Base-by-base conservation (phyloP, 2,888 invertebrate species). In the Synanthedon tipuliformis region DNA sequence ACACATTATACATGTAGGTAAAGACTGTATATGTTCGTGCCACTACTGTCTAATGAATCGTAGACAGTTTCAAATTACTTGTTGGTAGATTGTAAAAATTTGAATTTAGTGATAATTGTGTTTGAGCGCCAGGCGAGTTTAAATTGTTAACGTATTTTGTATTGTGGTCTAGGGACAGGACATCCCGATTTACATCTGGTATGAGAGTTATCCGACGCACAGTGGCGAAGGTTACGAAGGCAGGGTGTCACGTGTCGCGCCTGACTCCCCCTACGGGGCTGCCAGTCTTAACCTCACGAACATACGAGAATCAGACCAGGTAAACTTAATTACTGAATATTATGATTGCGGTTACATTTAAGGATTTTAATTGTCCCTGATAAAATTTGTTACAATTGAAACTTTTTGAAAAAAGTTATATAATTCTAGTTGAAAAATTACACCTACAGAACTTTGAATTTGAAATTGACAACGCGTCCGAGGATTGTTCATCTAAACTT, bases 121-220 rank as follows among this genome's bases (percentile, higher is more conserved):
- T 15, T 10, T 8, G 10, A 34, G 45, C 80, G 59, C 77, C 81
- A 71, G 69, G 57, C 50, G 18, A 53, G 60, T 54, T 34, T 54
- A 60, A 54, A 59, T 52, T 48, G 50, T 59, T 74, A 71, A 78
- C 56, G 50, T 56, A 41, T n/a, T 57, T 45, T 61, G 53, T 63
- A 57, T 73, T 75, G 82, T 45, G 45, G 78, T 80, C 81, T 90
- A 96, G 96, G 96, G 96, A 80, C 93, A 96, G 90, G 96, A 96
- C 89, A 94, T 96, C 87, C 97, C 97, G 69, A 96, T 98, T 85
- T 97, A 97, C 91, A 96, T 97, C 88, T 97, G 97, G 95, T 98
- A 97, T 91, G 96, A 97, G 89, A 95, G 96, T 81, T 98, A 98
- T 89, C 96, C 96, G 67, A 95, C 97, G 62, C 98, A 97, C 90